Percentiles rank a stretch among this genome's conserved stretches.
phyloP scores from a whole-genome alignment of 92 coral and sea anemone genomes.

The Diadumene lineata region DNA sequence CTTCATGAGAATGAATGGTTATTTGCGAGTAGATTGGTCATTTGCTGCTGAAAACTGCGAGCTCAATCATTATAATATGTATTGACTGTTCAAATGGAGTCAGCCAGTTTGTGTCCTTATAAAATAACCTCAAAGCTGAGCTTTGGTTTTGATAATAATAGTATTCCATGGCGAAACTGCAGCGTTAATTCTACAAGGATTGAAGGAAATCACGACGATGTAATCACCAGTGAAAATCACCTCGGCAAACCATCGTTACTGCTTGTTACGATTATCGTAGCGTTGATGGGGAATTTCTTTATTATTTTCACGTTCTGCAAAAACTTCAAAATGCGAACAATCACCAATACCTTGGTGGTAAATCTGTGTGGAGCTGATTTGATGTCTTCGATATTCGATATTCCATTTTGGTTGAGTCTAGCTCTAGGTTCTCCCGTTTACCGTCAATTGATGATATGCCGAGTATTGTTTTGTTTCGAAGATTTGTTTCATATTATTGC shows the following conservation, averaged over 20 bases:
- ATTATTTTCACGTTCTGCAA: conserved; percentile 68
- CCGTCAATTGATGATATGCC: conserved; percentile 47
- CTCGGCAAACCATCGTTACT: conserved; percentile 44
- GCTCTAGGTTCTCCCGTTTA: conserved; percentile 45
- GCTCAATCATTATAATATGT: not conserved
- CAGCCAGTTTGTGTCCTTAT: not conserved
- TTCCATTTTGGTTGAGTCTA: conserved; percentile 64
- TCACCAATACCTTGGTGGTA: conserved; percentile 74
- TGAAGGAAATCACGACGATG: not conserved
- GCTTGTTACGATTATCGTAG: conserved; percentile 53
- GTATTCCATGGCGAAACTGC: not conserved
- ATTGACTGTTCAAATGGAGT: not conserved
- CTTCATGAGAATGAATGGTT: not conserved
- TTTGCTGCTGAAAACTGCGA: not conserved
- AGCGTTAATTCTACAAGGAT: not conserved
- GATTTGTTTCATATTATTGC: conserved; percentile 76
- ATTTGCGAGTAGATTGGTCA: not conserved
- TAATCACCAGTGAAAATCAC: not conserved
- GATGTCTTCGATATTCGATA: conserved; percentile 69
- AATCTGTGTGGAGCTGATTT: conserved; percentile 73
- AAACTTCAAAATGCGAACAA: conserved; percentile 79
- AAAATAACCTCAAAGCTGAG: not conserved
- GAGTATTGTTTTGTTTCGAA: conserved; percentile 56
- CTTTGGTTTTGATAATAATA: not conserved
- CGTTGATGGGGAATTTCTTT: conserved; percentile 75